Evolutionary conservation across 2,888 invertebrate species (phyloP).

Genomic region (Drosophila anomalata): DNA sequence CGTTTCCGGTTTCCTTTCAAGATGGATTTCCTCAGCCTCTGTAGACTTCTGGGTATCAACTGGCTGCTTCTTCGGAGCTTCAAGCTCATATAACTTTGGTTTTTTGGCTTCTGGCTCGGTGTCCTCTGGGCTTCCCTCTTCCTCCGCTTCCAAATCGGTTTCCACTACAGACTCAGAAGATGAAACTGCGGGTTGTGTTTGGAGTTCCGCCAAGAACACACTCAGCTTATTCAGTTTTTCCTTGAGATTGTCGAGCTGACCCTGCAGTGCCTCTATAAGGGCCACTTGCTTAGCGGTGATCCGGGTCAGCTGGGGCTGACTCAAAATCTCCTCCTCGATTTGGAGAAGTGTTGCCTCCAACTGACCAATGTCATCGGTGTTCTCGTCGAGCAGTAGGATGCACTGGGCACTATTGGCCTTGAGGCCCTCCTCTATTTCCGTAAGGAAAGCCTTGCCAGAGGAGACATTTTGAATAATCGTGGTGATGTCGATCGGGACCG

Average conservation of each 20-base stretch:
- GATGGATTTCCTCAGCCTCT: background rate
- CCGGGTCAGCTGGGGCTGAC: constrained; percentile 56
- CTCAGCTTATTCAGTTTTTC: constrained; percentile 55
- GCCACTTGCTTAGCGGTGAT: constrained; percentile 60
- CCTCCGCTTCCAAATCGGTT: constrained; percentile 12
- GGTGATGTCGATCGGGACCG: constrained; percentile 55
- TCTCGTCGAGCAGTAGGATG: constrained; percentile 64
- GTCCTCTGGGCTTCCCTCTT: constrained; percentile 6
- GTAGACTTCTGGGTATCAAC: background rate
- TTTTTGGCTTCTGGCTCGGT: constrained; percentile 20
- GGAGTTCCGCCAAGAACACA: background rate
- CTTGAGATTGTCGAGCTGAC: constrained; percentile 69
- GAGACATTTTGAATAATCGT: constrained; percentile 69
- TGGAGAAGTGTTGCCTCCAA: constrained; percentile 62
- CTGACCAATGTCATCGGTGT: constrained; percentile 66
- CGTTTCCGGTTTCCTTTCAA: background rate
- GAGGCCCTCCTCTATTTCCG: constrained; percentile 74
- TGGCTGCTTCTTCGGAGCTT: constrained; percentile 2
- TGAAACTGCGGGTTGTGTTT: constrained; percentile 35
- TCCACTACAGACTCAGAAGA: constrained; percentile 13
- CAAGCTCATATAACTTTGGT: constrained; percentile 1
- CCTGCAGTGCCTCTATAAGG: constrained; percentile 70
- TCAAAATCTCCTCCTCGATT: constrained; percentile 73
- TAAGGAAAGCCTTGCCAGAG: constrained; percentile 69
- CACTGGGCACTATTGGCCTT: constrained; percentile 62